Base-by-base conservation (phyloP, 1,140 invertebrate genomes). In the Ladona fulva region DNA sequence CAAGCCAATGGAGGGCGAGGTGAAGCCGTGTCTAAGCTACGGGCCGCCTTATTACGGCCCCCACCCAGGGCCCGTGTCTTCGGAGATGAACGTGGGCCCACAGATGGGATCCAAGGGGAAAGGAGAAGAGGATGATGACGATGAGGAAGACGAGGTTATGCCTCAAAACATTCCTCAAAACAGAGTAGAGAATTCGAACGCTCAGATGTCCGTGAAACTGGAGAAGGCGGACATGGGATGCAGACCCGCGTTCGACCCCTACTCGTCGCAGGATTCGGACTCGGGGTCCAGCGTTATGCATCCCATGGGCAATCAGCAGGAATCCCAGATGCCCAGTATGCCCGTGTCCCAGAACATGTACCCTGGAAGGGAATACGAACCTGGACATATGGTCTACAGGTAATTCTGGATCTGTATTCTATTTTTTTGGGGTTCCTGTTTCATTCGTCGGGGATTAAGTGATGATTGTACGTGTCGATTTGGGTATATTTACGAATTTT, bases 261-360 rank as follows among this genome's bases (percentile, higher is more conserved):
- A 91, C 80, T 82, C 90, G 76, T 90, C 89, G 80, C 90, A 91
- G 82, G 90, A 91, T 80, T 91, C 90, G 0, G 92, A 93, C 84
- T 93, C 92, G 1, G 52, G 52, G 52, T 66, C 52, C 52, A 66
- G 52, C 12, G 52, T 66, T 1, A 66, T 66, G 52, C 52, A 66
- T 1, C 10, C 10, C 44, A 11, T 52, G 44, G 44, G 10, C 10
- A 52, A 19, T 19, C 3, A 6, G 52, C 52, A 66, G 52, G 52
- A 66, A 3, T 6, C 52, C 5, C 14, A 16, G 3, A 19, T 66
- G 52, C 52, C 52, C 16, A 66, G 1, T 52, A 10, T 6, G n/a
- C 52, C 52, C 3, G 3, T 6, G 16, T 5, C 52, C 5, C 52
- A 66, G 52, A 66, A 66, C 14, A 66, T 66, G n/a, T 66, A 66